Evolutionary conservation across 2,797 vertebrate species (phyloP), one percentile per base, ranked within the genome.

Genomic region (Enteromius thamalakanensis): DNA sequence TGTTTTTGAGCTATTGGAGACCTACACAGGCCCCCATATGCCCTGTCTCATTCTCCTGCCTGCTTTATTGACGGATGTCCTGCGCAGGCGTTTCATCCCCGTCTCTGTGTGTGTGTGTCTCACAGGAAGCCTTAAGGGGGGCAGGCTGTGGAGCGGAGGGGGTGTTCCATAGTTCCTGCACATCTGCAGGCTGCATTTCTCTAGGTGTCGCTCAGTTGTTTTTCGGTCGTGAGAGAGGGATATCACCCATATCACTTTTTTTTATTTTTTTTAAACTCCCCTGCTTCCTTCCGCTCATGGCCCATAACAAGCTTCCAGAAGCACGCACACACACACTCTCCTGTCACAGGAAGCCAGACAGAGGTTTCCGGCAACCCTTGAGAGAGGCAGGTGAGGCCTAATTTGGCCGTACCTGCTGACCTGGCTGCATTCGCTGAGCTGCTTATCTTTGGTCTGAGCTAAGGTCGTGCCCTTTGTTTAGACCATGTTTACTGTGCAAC

Each of bases 51-150:
- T 86, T 89, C 88, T 85, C 81, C 47, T 15, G 87, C 87, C 83
- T 86, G 84, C 92, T 93, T 94, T 94, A 92, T 93, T 94, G 87
- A 92, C 94, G 94, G 95, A 95, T 95, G 93, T 95, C 94, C 94
- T 94, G 94, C 68, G 72, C 89, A 82, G 90, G 91, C 85, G 82
- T 90, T 93, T 93, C 82, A 92, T 93, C 90, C 92, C 88, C 81
- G 88, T 88, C 87, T 93, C 85, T 86, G 83, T 91, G 65, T 84
- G 34, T 67, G 80, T 77, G 79, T 67, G 71, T 80, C 90, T 93
- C 82, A 87, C 93, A 94, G 94, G 94, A 94, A 94, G 91, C 89
- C 87, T 90, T 86, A 29, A 75, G 89, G 47, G 85, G 32, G 77
- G 37, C 86, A 80, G 80, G 81, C 72, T 82, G 81, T 81, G 67